These are phyloP conservation scores for Pachliopta kotzebuea DNA, from an alignment of 2,888 invertebrate genomes.

Conservation along the genomic window DNA sequence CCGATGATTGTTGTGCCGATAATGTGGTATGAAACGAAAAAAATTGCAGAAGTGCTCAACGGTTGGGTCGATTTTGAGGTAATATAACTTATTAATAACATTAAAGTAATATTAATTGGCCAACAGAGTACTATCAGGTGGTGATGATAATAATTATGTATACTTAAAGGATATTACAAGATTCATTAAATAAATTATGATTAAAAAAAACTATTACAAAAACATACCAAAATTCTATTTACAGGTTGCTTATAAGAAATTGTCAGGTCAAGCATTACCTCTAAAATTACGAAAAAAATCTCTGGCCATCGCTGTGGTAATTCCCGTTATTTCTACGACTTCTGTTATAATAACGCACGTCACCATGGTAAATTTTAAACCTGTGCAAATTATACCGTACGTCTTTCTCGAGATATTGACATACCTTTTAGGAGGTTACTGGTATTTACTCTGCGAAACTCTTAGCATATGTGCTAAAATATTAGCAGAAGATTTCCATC, in stretches of 20 bases:
- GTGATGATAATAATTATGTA: too few relatives aligned
- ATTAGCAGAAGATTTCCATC: constrained; percentile 85
- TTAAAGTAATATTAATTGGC: too few relatives aligned
- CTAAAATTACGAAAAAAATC: constrained; percentile 81
- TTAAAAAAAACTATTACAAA: too few relatives aligned
- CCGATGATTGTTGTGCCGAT: constrained; percentile 83
- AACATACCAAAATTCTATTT: constrained; percentile 2
- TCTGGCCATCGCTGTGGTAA: constrained; percentile 75
- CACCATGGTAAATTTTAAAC: constrained; percentile 85
- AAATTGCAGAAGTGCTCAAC: constrained; percentile 81
- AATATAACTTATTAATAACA: constrained; percentile 30
- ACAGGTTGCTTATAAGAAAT: constrained; percentile 80
- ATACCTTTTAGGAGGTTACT: constrained; percentile 85
- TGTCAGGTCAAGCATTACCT: constrained; percentile 79
- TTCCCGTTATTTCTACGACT: constrained; percentile 82
- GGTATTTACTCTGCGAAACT: constrained; percentile 85
- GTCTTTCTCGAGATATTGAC: constrained; percentile 85
- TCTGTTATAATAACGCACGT: constrained; percentile 85
- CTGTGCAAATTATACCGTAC: constrained; percentile 84
- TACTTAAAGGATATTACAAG: too few relatives aligned
- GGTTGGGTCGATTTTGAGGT: constrained; percentile 86
- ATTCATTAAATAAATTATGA: neutral
- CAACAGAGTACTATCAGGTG: too few relatives aligned
- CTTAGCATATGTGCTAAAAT: constrained; percentile 83
- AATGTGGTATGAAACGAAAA: constrained; percentile 84